A percentile compares a stretch with the other conserved stretches of the same genome.
phyloP scores from a whole-genome alignment of 2,797 vertebrate species.

The Naso thynnoides region DNA sequence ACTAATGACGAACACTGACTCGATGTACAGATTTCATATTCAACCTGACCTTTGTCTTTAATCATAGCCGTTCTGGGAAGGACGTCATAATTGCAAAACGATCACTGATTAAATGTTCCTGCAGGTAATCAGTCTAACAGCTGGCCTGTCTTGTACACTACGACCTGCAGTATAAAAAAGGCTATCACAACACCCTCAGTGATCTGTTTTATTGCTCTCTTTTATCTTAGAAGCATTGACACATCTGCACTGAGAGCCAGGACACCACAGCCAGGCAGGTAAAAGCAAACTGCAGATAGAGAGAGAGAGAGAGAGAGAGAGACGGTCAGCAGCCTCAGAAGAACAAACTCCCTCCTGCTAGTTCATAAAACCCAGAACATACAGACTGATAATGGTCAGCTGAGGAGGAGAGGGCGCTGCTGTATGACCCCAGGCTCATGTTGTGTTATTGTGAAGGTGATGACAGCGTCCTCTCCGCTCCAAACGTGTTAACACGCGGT shows the following conservation, averaged over 20 bases:
- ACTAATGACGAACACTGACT: neutral
- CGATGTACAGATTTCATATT: neutral
- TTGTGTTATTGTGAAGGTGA: slow-evolving; percentile 16
- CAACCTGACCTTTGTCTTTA: slow-evolving; percentile 33
- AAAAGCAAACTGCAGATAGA: slow-evolving; percentile 12
- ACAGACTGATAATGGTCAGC: neutral
- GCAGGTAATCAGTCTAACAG: slow-evolving; percentile 2
- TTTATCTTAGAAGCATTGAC: slow-evolving; percentile 17
- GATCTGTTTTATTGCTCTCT: slow-evolving; percentile 33
- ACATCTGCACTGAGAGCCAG: slow-evolving; percentile 1
- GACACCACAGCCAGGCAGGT: neutral
- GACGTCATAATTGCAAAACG: slow-evolving; percentile 38
- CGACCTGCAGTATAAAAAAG: slow-evolving; percentile 26
- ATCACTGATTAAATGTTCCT: slow-evolving; percentile 64
- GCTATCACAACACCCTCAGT: slow-evolving; percentile 28
- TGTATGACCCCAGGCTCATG: neutral
- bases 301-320: no score
- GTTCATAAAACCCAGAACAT: slow-evolving; percentile 22
- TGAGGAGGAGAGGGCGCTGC: neutral
- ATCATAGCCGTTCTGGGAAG: slow-evolving; percentile 7
- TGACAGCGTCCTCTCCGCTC: neutral
- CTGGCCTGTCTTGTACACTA: slow-evolving; percentile 19
- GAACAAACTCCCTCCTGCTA: slow-evolving; percentile 13
- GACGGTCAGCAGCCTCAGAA: neutral
- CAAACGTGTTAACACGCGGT: neutral